Evolutionary conservation across 2,888 invertebrate genomes (phyloP), one percentile per base, ranked within the genome.

Genomic region (Rhimphoctona megacephalus): DNA sequence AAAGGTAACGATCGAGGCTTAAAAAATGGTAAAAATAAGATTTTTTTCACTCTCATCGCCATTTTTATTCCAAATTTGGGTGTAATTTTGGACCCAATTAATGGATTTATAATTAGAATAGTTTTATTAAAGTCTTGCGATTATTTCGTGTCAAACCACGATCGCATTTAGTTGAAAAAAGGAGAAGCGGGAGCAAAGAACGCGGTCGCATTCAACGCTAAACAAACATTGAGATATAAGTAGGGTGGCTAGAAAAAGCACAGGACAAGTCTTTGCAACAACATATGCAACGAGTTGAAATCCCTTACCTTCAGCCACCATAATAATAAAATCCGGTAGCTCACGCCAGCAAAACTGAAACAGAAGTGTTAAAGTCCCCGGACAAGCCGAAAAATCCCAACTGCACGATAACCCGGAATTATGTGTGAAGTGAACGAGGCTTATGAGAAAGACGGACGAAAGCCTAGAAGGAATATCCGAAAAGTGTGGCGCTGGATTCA

Each of bases 371-470:
- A 39, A 64, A 61, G 39, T 57, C 25, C 17, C 25, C 43, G 30
- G 14, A 22, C 49, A 22, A 54, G 14, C 61, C 61, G 61, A 61
- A 61, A 78, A 84, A 79, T 57, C 86, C 74, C 69, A 30, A 69
- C 84, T 49, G 25, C 36, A 79, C 84, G 79, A 81, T 87, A 87
- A 79, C 74, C 49, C 69, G 78, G 84, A 82, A 79, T 85, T 54
- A 30, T 61, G 61, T 30, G 61, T 61, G 76, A 66, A 74, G 84
- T 36, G 25, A 78, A 57, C 39, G 43, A 70, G 86, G 79, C 84
- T 86, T 84, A 84, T 25, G 57, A 76, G 64, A 52, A 57, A 69
- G 33, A 39, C 9, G 8, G 43, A 64, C 46, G 33, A 66, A 46
- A 49, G 39, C n/a, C 61, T 0, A 46, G 61, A 19, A 17, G 33